Conservation (phyloP, 2,888 invertebrate genomes). For the Tenthredo mesomela region DNA sequence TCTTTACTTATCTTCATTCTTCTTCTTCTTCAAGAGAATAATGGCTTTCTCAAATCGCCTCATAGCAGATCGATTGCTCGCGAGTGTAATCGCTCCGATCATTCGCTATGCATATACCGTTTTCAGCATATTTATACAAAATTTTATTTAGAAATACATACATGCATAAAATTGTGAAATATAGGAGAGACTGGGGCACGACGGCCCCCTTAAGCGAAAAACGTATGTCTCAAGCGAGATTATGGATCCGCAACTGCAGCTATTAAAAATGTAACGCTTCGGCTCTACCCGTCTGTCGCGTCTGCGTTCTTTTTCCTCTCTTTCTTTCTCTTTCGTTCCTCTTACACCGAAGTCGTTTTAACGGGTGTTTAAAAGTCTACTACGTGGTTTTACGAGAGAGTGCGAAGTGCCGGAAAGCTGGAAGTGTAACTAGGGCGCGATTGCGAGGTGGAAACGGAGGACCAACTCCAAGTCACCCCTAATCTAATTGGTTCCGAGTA, state of each 20-base stretch:
- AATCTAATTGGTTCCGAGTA: conserved; percentile 21
- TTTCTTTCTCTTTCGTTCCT: background rate
- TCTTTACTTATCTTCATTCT: background rate
- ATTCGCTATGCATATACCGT: background rate
- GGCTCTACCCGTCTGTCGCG: background rate
- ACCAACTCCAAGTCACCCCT: conserved; percentile 22
- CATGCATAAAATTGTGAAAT: background rate
- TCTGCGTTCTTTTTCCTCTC: background rate
- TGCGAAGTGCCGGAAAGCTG: conserved; percentile 28
- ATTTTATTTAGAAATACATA: background rate
- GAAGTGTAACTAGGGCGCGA: conserved; percentile 4
- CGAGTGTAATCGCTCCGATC: conserved; percentile 7
- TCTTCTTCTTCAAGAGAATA: background rate
- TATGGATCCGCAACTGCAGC: background rate
- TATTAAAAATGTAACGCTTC: background rate
- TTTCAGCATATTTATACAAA: background rate
- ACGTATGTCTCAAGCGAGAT: background rate
- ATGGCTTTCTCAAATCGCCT: conserved; percentile 17
- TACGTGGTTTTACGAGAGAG: conserved; percentile 22
- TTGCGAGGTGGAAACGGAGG: background rate
- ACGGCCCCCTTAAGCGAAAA: no score
- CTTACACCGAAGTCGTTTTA: conserved; percentile 16
- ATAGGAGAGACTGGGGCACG: no score
- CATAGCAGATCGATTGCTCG: background rate
- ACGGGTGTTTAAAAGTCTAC: conserved; percentile 21